Conservation (phyloP, 2,797 vertebrate species). For the Malurus splendens region DNA sequence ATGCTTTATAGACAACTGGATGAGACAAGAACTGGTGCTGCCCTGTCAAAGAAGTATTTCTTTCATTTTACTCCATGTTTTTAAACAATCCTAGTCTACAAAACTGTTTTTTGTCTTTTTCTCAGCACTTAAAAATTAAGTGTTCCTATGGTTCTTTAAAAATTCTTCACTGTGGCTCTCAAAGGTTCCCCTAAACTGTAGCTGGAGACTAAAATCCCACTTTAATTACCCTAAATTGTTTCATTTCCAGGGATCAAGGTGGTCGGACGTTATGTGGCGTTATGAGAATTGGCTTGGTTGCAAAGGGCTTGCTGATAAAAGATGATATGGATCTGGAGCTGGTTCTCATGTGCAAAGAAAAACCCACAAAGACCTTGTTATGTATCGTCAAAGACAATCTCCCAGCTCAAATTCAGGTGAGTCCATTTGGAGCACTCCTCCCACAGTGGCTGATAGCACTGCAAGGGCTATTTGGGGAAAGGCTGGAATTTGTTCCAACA, state of each 20-base stretch:
- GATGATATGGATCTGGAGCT: slow-evolving; percentile 97
- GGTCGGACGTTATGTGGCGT: slow-evolving; percentile 90
- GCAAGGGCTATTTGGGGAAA: neutral
- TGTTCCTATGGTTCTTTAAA: neutral
- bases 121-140: neutral
- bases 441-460: neutral
- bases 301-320: slow-evolving; percentile 97
- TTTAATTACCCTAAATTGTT: slow-evolving; percentile 33
- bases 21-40: neutral
- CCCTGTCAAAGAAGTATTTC: neutral
- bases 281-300: slow-evolving; percentile 95
- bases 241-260: slow-evolving; percentile 81
- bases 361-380: slow-evolving; percentile 91
- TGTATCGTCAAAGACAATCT: slow-evolving; percentile 89
- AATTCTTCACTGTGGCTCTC: neutral
- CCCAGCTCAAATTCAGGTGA: slow-evolving; percentile 93
- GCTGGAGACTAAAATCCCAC: neutral
- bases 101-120: neutral
- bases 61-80: neutral
- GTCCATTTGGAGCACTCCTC: slow-evolving; percentile 28
- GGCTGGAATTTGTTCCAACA: neutral
- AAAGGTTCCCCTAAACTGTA: neutral
- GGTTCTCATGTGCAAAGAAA: slow-evolving; percentile 97
- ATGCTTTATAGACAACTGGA: neutral
- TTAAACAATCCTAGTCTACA: neutral